These are phyloP conservation scores for Rotaria magnacalcarata DNA, from an alignment of 2,888 invertebrate genomes.

Conservation along the genomic window DNA sequence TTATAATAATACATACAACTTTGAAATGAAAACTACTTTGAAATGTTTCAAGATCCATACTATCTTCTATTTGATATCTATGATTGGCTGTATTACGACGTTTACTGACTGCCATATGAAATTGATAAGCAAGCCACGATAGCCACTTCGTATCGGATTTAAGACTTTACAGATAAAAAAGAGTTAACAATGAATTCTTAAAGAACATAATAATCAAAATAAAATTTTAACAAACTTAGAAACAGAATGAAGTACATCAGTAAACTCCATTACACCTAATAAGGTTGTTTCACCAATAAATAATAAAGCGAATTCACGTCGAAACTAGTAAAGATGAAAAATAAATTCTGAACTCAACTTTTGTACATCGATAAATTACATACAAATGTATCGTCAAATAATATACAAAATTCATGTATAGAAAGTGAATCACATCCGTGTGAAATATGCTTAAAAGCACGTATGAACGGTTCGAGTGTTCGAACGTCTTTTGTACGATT, in stretches of 20 bases:
- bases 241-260: constrained; percentile 1
- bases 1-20: neutral
- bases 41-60: constrained; percentile 13
- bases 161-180: neutral
- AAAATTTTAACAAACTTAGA: neutral
- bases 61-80: neutral
- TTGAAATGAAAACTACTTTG: neutral
- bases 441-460: neutral
- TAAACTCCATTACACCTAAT: neutral
- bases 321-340: neutral
- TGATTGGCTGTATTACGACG: neutral
- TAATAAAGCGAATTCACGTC: neutral
- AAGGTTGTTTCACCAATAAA: neutral
- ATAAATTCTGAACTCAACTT: no score
- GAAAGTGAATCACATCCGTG: neutral
- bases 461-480: constrained; percentile 3
- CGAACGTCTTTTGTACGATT: neutral
- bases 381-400: neutral
- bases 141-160: constrained; percentile 45
- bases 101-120: constrained; percentile 28
- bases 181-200: no score
- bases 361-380: neutral
- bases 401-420: neutral
- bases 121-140: constrained; percentile 44
- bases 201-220: no score